A percentile compares a stretch with the other conserved stretches of the same genome.
phyloP scores from a whole-genome alignment of 2,888 invertebrate species.

The Chrysolina americana region DNA sequence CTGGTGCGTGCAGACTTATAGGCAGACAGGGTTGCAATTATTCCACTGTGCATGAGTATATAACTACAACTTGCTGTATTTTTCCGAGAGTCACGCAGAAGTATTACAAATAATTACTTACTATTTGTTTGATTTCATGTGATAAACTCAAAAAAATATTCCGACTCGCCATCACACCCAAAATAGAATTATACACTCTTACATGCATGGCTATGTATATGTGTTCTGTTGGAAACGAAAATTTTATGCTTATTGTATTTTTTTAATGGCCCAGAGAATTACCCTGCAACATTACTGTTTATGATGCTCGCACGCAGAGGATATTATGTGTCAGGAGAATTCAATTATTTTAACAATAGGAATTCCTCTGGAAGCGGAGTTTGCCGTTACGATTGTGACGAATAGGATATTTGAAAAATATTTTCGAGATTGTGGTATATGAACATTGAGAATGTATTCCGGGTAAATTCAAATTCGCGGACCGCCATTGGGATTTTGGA shows the following conservation, averaged over 20 bases:
- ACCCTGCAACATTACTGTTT: slow-evolving; percentile 15
- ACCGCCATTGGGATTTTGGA: no score
- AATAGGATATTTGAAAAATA: not conserved
- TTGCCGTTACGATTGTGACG: slow-evolving; percentile 3
- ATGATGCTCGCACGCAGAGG: slow-evolving; percentile 22
- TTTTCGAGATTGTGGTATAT: not conserved
- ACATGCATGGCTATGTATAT: slow-evolving; percentile 23
- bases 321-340: not conserved
- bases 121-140: slow-evolving; percentile 62
- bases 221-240: slow-evolving; percentile 17
- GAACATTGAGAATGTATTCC: no score
- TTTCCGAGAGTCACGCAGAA: slow-evolving; percentile 66
- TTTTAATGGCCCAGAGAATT: slow-evolving; percentile 23
- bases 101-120: slow-evolving; percentile 66
- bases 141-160: slow-evolving; percentile 53
- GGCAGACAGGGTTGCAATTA: slow-evolving; percentile 68
- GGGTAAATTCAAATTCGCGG: no score
- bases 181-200: slow-evolving; percentile 24
- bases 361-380: not conserved
- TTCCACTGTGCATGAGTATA: slow-evolving; percentile 63
- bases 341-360: slow-evolving; percentile 12
- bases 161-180: slow-evolving; percentile 30
- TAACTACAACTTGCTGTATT: slow-evolving; percentile 62
- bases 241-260: slow-evolving; percentile 23
- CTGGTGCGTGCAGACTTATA: slow-evolving; percentile 66